A percentile compares a stretch with the other conserved stretches of the same genome.
These are phyloP conservation scores for Drosophila putrida DNA, from an alignment of 2,888 invertebrate species.

Conservation along the genomic window DNA sequence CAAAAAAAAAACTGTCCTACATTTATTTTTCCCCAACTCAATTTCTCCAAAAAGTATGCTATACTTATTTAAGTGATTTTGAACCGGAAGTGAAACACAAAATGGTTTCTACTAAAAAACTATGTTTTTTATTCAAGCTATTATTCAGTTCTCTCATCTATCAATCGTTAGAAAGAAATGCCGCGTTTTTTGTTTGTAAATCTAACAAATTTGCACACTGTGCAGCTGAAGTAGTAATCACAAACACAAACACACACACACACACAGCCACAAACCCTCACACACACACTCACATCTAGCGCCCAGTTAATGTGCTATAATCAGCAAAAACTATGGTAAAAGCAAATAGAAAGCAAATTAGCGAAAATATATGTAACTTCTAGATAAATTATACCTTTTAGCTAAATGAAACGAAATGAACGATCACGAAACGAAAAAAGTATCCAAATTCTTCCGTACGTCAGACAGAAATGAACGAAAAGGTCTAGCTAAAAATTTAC, in stretches of 20 bases:
- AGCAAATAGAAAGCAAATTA: constrained; percentile 45
- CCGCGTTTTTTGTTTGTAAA: constrained; percentile 26
- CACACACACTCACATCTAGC: constrained; percentile 46
- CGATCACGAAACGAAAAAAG: constrained; percentile 45
- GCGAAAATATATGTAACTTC: constrained; percentile 41
- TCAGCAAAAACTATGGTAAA: constrained; percentile 28
- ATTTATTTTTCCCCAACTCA: background rate
- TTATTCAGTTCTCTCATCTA: constrained; percentile 36
- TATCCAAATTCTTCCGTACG: constrained; percentile 80
- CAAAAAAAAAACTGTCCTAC: constrained; percentile 26
- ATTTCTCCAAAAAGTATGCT: constrained; percentile 13
- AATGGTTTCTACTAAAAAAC: background rate
- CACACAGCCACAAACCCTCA: background rate
- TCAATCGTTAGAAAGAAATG: constrained; percentile 7
- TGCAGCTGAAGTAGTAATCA: constrained; percentile 43
- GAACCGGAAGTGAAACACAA: background rate
- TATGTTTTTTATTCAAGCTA: background rate
- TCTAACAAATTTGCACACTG: constrained; percentile 33
- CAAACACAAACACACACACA: constrained; percentile 11
- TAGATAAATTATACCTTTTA: constrained; percentile 77
- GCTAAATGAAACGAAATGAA: constrained; percentile 51
- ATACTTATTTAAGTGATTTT: background rate
- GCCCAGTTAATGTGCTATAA: constrained; percentile 54
- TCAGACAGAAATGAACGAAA: constrained; percentile 47
- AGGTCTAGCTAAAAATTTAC: constrained; percentile 72